Evolutionary conservation across 2,888 invertebrate genomes (phyloP).

Genomic region (Drosophila rellima): DNA sequence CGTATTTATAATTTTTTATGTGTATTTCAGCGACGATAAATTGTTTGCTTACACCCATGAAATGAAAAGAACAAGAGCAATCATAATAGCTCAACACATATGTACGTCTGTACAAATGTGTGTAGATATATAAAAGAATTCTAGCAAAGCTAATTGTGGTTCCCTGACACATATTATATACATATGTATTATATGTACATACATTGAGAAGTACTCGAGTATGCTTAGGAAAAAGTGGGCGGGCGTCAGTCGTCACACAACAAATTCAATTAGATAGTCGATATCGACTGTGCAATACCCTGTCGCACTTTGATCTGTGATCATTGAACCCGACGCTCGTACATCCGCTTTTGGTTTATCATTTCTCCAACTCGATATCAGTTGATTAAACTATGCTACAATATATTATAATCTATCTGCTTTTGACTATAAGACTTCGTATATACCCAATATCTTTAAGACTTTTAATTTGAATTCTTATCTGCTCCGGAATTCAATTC

Average conservation of each 20-base stretch:
- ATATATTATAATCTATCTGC: not conserved
- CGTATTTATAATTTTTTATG: conserved; percentile 11
- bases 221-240: conserved; percentile 41
- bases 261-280: not conserved
- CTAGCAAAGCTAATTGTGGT: conserved; percentile 2
- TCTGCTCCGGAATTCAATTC: conserved; percentile 7
- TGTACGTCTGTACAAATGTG: not conserved
- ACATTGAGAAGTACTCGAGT: conserved; percentile 19
- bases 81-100: conserved; percentile 1
- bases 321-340: not conserved
- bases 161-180: not conserved
- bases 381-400: not conserved
- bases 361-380: not conserved
- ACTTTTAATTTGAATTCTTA: not conserved
- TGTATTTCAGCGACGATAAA: conserved; percentile 16
- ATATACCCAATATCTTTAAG: not conserved
- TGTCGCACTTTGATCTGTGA: conserved; percentile 10
- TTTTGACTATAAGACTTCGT: not conserved
- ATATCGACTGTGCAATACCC: conserved; percentile 34
- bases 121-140: conserved; percentile 10
- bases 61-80: conserved; percentile 14
- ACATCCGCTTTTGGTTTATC: not conserved
- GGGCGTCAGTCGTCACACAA: conserved; percentile 38
- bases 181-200: not conserved
- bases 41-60: conserved; percentile 34